Percentiles rank a stretch among this genome's conserved stretches.
phyloP scores from a whole-genome alignment of 2,113 vertebrate genomes.

The Dasyprocta punctata region DNA sequence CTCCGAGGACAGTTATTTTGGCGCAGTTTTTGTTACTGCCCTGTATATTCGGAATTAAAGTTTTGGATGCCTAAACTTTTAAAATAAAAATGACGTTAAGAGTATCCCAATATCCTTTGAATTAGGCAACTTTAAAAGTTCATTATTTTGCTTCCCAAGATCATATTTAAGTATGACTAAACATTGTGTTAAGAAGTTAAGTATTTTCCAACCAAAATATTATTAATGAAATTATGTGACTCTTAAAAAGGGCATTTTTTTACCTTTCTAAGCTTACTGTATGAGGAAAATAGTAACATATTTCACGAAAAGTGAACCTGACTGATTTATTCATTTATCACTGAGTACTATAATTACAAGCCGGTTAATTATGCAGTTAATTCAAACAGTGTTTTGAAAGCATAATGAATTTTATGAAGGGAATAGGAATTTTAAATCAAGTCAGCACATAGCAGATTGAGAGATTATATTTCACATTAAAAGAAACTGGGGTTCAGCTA shows the following conservation, averaged over 20 bases:
- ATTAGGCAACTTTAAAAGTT: neutral
- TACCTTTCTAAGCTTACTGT: neutral
- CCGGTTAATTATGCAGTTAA: neutral
- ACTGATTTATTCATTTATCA: neutral
- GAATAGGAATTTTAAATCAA: neutral
- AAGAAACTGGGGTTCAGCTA: neutral
- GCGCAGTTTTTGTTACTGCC: neutral
- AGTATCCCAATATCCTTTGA: neutral
- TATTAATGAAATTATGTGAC: neutral
- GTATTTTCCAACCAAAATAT: neutral
- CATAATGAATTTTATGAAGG: neutral
- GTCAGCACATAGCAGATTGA: neutral
- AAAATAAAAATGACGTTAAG: neutral
- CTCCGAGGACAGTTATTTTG: neutral
- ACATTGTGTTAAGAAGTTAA: neutral
- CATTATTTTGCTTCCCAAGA: neutral
- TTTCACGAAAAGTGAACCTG: neutral
- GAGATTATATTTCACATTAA: neutral
- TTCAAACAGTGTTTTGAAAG: neutral
- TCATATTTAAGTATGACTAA: neutral
- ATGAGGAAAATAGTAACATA: neutral
- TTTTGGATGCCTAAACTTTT: neutral
- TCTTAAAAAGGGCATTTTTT: neutral
- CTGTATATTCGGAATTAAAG: neutral
- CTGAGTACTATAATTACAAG: neutral